Base-by-base conservation (phyloP, 2,113 vertebrate species). In the Pollimyrus isidori region DNA sequence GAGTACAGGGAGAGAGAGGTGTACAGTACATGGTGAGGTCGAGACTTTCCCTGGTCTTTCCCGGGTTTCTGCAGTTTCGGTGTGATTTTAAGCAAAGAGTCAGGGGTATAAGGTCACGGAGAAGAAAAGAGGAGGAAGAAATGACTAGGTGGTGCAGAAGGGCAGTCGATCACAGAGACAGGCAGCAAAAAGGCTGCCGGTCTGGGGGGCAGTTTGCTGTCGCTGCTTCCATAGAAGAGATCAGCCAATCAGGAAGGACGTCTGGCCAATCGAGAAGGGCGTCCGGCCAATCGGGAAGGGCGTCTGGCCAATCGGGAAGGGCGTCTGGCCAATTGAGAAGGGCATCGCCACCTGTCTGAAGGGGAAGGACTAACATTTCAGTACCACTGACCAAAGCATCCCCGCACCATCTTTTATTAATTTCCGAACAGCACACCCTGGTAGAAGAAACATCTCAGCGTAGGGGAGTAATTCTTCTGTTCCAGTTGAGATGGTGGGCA, bases 81-180 rank as follows among this genome's bases (percentile, higher is more conserved):
- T 26, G 10, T 1, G 62, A 65, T 26, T 26, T 21, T 21, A 86
- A 86, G 23, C 42, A 26, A 50, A 86, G 45, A 86, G 46, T 21
- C 3, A 4, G 45, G 7, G 48, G 10, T 4, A 19, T 26, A 49
- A 92, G 89, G 87, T 89, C 26, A 88, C 87, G 89, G 89, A 42
- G 23, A 91, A 30, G 46, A 35, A 49, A 42, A 13, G 7, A 73
- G 23, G 88, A 89, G 90, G 90, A 90, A 92, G 73, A 93, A 90
- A 69, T 19, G 17, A 53, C 52, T 62, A 4, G 80, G 82, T 86
- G 90, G 88, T 30, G 10, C 3, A 4, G 73, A 35, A 17, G 15
- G 46, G 80, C 86, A 88, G 82, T 17, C 91, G 21, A 80, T 48
- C 56, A 87, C n/a, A 90, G 88, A 88, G 62, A 82, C 90, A 91